Evolutionary conservation across 1,140 invertebrate species (phyloP).

Genomic region (Dolichoris vasculosae): DNA sequence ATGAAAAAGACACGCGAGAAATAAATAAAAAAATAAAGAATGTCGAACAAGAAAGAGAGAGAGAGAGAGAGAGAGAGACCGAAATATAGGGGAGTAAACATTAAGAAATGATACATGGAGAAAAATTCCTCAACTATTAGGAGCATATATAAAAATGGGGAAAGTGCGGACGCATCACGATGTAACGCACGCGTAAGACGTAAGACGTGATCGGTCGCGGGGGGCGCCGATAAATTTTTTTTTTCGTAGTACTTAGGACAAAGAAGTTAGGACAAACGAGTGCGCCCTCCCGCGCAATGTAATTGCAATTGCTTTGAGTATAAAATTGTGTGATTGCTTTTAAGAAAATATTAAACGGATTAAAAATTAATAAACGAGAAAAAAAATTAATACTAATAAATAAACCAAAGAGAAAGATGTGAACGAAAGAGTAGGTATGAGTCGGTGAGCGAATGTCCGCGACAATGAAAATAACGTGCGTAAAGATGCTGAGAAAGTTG

Average conservation of each 20-base stretch:
- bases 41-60: conserved; percentile 19
- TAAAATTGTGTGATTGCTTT: conserved; percentile 52
- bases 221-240: conserved; percentile 61
- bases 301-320: conserved; percentile 52
- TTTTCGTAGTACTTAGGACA: conserved; percentile 64
- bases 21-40: conserved; percentile 26
- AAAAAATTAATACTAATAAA: conserved; percentile 49
- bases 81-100: conserved; percentile 44
- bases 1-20: conserved; percentile 50
- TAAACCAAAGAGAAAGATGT: conserved; percentile 15
- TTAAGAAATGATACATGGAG: conserved; percentile 54
- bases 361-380: conserved; percentile 50
- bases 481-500: conserved; percentile 47
- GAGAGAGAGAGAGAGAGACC: conserved; percentile 26
- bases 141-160: conserved; percentile 64
- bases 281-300: conserved; percentile 29
- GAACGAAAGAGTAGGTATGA: conserved; percentile 42
- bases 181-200: not conserved
- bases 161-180: conserved; percentile 27
- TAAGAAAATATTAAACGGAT: conserved; percentile 33
- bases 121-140: conserved; percentile 71
- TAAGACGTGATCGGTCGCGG: conserved; percentile 50
- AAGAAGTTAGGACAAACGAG: conserved; percentile 51
- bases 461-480: conserved; percentile 45
- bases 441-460: conserved; percentile 51